Evolutionary conservation across 2,113 vertebrate species (phyloP).

Genomic region (Ciconia boyciana): DNA sequence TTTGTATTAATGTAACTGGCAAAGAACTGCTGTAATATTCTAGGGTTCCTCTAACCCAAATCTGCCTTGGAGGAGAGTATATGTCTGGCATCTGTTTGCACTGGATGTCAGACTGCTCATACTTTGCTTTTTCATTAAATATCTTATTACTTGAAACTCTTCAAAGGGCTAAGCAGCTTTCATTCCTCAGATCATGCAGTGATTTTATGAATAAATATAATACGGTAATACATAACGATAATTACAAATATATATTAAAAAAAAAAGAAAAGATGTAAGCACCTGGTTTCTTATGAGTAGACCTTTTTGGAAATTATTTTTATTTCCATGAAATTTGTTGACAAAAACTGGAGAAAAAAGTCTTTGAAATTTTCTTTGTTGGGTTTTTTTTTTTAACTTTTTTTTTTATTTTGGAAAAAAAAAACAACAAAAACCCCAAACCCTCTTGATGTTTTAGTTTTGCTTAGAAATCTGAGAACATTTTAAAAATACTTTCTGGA

Average conservation of each 20-base stretch:
- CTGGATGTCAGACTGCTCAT: background rate
- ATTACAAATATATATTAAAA: background rate
- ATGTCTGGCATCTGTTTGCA: background rate
- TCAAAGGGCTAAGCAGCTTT: slow-evolving; percentile 45
- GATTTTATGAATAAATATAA: slow-evolving; percentile 46
- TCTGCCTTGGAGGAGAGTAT: background rate
- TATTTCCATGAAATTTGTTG: slow-evolving; percentile 3
- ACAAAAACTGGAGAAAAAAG: background rate
- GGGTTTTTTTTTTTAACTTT: background rate
- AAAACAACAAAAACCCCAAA: background rate
- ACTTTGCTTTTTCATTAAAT: slow-evolving; percentile 37
- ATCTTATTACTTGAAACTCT: slow-evolving; percentile 17
- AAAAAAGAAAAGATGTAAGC: background rate
- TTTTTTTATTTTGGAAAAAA: background rate
- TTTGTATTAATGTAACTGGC: background rate
- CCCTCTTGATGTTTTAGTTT: background rate
- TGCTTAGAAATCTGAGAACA: background rate
- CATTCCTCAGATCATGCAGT: background rate
- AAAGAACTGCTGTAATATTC: background rate
- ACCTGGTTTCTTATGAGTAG: background rate
- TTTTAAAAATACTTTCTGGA: background rate
- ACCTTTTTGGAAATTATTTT: background rate
- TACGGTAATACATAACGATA: background rate
- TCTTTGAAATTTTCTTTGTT: background rate
- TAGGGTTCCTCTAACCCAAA: background rate